Percentiles rank a stretch among this genome's conserved stretches.
phyloP scores from a whole-genome alignment of 2,888 invertebrate genomes.

The Aspidapion aeneum region DNA sequence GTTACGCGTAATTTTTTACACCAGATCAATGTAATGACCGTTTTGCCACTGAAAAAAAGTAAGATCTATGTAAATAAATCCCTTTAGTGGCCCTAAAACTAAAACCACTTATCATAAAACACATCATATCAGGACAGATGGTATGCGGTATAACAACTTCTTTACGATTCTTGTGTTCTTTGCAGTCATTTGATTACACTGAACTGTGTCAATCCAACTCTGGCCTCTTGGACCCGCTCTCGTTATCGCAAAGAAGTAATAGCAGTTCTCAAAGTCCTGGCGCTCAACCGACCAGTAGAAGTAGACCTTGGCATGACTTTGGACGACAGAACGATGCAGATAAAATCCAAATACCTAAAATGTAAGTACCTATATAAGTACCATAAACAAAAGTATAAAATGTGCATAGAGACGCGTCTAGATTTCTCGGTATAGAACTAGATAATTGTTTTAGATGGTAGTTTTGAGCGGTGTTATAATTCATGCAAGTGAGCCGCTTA shows the following conservation, averaged over 20 bases:
- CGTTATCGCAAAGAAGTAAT: slow-evolving; percentile 43
- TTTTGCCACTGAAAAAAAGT: too few species aligned
- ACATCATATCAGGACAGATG: too few species aligned
- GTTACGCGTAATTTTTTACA: too few species aligned
- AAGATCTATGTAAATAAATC: too few species aligned
- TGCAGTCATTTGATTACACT: slow-evolving; percentile 89
- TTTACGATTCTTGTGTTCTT: slow-evolving; percentile 21
- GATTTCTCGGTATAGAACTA: neutral
- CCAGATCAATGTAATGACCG: too few species aligned
- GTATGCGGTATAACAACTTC: too few species aligned
- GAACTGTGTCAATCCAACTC: slow-evolving; percentile 71
- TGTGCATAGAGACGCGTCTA: neutral
- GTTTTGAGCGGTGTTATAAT: neutral
- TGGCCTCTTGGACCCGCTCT: slow-evolving; percentile 43
- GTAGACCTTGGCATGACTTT: slow-evolving; percentile 92
- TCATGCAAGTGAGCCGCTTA: neutral
- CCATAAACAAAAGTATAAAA: too few species aligned
- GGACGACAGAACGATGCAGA: slow-evolving; percentile 91
- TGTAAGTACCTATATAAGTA: slow-evolving; percentile 64
- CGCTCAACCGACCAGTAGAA: slow-evolving; percentile 60
- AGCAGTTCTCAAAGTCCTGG: slow-evolving; percentile 46
- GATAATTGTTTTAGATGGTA: neutral
- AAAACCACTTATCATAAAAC: too few species aligned
- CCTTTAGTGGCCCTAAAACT: too few species aligned
- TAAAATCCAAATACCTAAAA: slow-evolving; percentile 96